Evolutionary conservation across 2,888 invertebrate species (phyloP), one percentile per base, ranked within the genome.

Genomic region (Tenthredo amoena): DNA sequence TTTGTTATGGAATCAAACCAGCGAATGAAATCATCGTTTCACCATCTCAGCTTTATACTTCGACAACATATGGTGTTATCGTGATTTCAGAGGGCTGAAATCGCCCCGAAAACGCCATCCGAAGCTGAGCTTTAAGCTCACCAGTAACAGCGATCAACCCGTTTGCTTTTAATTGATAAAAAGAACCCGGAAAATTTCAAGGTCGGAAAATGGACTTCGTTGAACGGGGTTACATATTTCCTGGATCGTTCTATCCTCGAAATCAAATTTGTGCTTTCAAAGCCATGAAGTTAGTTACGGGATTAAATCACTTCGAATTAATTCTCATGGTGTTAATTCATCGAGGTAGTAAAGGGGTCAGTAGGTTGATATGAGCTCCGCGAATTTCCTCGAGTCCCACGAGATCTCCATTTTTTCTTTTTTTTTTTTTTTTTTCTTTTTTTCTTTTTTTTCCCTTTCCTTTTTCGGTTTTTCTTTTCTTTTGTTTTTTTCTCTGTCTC

Each of bases 141-240:
- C 21, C 72, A 26, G 12, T n/a, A 21, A 43, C 5, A 6, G 40
- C 2, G n/a, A 21, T 74, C 21, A 68, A 6, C 18, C 18, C 34
- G 34, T 68, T 68, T 18, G 18, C 34, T 6, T 68, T 34, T 4
- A 12, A 34, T 15, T 1, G 18, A 34, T 18, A 68, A 34, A 34
- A 34, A 18, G 5, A 12, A 2, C 4, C 26, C 12, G n/a, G 34
- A 55, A 34, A 40, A 31, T 55, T 77, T 55, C 55, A 77, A 77
- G 77, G 77, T 77, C 77, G 34, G 10, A 40, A 77, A 34, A 26
- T 55, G 50, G 55, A 34, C 55, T 55, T 31, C 1, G n/a, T 55
- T 34, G 5, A 77, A 34, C n/a, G 55, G 31, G 34, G 31, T 77
- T 77, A 50, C 77, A 77, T 77, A 18, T 77, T 31, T 34, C 21